Evolutionary conservation across 92 coral and sea anemone species (phyloP), one percentile per base, ranked within the genome.

Genomic region (Zoanthus solanderi): DNA sequence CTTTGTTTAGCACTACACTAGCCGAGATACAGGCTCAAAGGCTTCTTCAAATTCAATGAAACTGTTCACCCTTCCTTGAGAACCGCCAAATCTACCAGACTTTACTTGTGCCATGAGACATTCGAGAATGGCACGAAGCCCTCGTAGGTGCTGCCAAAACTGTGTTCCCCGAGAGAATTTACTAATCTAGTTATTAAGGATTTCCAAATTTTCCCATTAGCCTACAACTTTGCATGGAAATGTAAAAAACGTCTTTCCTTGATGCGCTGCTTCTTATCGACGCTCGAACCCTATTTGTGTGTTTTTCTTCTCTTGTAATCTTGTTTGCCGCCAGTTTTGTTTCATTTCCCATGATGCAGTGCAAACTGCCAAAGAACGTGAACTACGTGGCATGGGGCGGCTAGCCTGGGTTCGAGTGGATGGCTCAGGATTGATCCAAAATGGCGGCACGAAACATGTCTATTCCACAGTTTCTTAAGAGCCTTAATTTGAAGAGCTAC

Each of bases 201-300:
- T 79, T 57, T 79, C 78, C 68, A 84, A 47, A 84, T 84, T 84
- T 74, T 84, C 87, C 30, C 48, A 23, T 69, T 17, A 84, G 87
- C 29, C 77, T 84, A 63, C 87, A 84, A 71, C 66, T 57, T 46
- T 84, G 87, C 50, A 84, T 58, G 23, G 87, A 84, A 74, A 31
- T 45, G 9, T 71, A 76, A 63, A 84, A 78, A 45, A 42, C 46
- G 65, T 87, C 63, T 30, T 87, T 87, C 74, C 68, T 87, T 75
- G 66, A 72, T 63, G 72, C 58, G 60, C 67, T 74, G 67, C 78
- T 48, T 87, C 90, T 77, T 18, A 66, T 87, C 71, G 50, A 87
- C 18, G 72, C 75, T 87, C 84, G 79, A 76, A 87, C 89, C 77
- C 72, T 61, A 47, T 87, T 77, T 87, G 75, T 67, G 78, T 73